These are phyloP conservation scores for Rachycentron canadum DNA, from an alignment of 2,797 vertebrate species.

Conservation along the genomic window DNA sequence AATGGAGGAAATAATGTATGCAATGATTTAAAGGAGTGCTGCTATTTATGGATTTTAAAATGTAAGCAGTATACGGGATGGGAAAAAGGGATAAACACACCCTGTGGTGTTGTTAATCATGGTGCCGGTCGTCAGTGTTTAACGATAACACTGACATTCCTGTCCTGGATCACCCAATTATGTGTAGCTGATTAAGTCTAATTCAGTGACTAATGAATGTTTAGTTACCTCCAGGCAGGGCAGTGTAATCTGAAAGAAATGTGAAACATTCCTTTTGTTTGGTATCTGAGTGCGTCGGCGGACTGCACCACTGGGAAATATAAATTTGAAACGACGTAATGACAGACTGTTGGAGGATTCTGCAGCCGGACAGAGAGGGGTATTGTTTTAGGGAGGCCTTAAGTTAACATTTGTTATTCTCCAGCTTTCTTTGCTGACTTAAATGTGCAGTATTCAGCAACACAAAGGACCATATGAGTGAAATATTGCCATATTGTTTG, in stretches of 20 bases:
- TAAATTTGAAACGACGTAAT: slow-evolving; percentile 70
- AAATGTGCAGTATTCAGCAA: slow-evolving; percentile 61
- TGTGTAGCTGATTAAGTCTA: slow-evolving; percentile 49
- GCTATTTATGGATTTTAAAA: slow-evolving; percentile 54
- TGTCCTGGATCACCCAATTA: slow-evolving; percentile 63
- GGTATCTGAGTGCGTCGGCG: slow-evolving; percentile 47
- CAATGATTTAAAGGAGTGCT: slow-evolving; percentile 28
- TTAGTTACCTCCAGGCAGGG: slow-evolving; percentile 39
- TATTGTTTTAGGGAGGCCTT: slow-evolving; percentile 69
- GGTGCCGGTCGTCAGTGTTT: slow-evolving; percentile 58
- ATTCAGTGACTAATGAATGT: slow-evolving; percentile 58
- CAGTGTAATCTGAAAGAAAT: slow-evolving; percentile 52
- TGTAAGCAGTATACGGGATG: slow-evolving; percentile 28
- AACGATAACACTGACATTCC: slow-evolving; percentile 71
- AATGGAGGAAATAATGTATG: slow-evolving; percentile 26
- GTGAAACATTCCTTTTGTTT: slow-evolving; percentile 70
- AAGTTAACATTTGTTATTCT: slow-evolving; percentile 72
- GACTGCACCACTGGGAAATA: slow-evolving; percentile 67
- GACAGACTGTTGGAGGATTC: slow-evolving; percentile 62
- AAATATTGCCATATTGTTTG: slow-evolving; percentile 76
- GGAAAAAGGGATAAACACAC: slow-evolving; percentile 59
- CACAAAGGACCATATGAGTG: slow-evolving; percentile 70
- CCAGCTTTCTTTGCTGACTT: slow-evolving; percentile 65
- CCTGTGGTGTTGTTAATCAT: slow-evolving; percentile 51
- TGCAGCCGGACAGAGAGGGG: slow-evolving; percentile 54